Conservation (phyloP, 2,113 vertebrate genomes). For the Meles meles region DNA sequence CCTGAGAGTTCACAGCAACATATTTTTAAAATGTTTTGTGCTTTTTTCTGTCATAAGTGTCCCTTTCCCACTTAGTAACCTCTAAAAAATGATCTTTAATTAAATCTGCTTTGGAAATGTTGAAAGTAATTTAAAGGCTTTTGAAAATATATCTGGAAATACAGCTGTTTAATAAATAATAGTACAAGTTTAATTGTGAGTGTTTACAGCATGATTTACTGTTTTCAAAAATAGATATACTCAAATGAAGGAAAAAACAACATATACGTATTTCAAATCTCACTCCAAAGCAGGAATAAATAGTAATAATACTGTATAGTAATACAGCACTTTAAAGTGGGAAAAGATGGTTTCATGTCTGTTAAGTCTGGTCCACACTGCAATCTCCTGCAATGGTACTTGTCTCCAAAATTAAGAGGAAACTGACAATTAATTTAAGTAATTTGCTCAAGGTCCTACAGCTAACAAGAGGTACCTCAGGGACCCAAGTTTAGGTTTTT, state of each 20-base stretch:
- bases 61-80: background rate
- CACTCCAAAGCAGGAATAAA: background rate
- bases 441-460: background rate
- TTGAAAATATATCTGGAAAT: background rate
- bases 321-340: background rate
- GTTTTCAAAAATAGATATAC: background rate
- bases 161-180: background rate
- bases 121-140: constrained; percentile 22
- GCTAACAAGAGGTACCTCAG: background rate
- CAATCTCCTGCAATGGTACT: background rate
- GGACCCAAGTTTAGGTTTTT: background rate
- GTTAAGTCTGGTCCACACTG: background rate
- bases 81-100: background rate
- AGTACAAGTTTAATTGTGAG: background rate
- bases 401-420: background rate
- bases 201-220: background rate
- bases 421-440: background rate
- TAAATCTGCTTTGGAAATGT: background rate
- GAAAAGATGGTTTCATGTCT: background rate
- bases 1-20: background rate
- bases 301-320: background rate
- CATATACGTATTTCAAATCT: background rate
- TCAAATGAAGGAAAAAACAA: background rate
- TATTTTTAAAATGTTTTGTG: background rate
- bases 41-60: background rate